Base-by-base conservation (phyloP, 2,888 invertebrate genomes). In the Diarsia brunnea region DNA sequence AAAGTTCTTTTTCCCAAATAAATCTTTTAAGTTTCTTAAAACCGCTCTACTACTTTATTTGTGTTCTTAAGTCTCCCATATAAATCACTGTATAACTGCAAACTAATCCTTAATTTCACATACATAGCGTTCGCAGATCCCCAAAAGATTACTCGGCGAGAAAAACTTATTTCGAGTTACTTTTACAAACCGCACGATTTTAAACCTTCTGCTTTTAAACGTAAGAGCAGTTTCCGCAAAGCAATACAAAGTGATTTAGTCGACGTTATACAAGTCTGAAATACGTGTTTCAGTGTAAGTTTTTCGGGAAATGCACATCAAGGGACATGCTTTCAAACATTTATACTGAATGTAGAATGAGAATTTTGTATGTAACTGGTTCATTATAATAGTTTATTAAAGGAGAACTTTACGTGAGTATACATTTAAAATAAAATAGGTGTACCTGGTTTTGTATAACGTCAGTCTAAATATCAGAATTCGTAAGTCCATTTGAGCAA, bases 281-380 rank as follows among this genome's bases (percentile, higher is more conserved):
- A 84, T 86, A 75, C 77, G 61, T 75, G 61, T 84, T 87, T 65
- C 66, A 74, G 85, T 70, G 4, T 49, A 84, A 78, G 71, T 73
- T 85, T 75, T 85, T 69, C 72, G 76, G 87, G 72, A 85, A 85
- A 79, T 75, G 71, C 60, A 76, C 73, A 87, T 77, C 85, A 60
- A 45, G 85, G 82, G 76, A 87, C 73, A 64, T 79, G 85, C 79
- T 82, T 76, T 64, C 53, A 69, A 85, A 85, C 73, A 87, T 85
- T 79, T 75, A 85, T 69, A 51, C n/a, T 53, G 70, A 70, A 76
- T 81, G n/a, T 71, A 69, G 66, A 78, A 75, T 71, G 63, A 69
- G 49, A 67, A 82, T 76, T 67, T 65, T 47, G 49, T 24, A 65
- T 81, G 81, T 84, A 68, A 81, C 55, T 55, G 53, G 24, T 63